Conservation (phyloP, 2,797 vertebrate species). For the Enteromius treurensis region DNA sequence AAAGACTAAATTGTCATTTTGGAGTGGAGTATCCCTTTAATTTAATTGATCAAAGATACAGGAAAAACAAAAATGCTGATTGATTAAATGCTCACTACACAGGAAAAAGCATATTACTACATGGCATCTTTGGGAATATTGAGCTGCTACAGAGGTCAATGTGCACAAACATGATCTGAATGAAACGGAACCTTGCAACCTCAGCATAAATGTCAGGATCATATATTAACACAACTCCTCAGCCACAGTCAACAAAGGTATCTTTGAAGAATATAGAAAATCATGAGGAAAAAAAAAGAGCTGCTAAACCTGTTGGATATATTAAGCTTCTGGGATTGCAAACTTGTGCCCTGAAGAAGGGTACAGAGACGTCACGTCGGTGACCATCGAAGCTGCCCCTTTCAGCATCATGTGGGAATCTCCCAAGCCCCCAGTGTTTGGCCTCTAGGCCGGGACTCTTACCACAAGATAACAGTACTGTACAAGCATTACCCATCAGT, state of each 20-base stretch:
- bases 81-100: neutral
- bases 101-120: neutral
- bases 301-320: neutral
- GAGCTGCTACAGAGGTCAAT: neutral
- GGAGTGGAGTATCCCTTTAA: neutral
- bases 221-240: neutral
- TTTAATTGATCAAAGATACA: neutral
- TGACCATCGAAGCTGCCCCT: too few species aligned
- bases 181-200: neutral
- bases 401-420: too few species aligned
- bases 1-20: too few species aligned
- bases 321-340: neutral
- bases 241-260: neutral
- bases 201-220: constrained; percentile 1
- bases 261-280: neutral
- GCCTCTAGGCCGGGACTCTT: too few species aligned
- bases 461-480: too few species aligned
- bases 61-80: neutral
- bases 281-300: neutral
- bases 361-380: too few species aligned
- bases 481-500: too few species aligned
- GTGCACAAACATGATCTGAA: constrained; percentile 12
- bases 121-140: neutral
- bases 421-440: too few species aligned
- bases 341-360: too few species aligned